Base-by-base conservation (phyloP, 2,888 invertebrate species). In the Euplagia quadripunctaria region DNA sequence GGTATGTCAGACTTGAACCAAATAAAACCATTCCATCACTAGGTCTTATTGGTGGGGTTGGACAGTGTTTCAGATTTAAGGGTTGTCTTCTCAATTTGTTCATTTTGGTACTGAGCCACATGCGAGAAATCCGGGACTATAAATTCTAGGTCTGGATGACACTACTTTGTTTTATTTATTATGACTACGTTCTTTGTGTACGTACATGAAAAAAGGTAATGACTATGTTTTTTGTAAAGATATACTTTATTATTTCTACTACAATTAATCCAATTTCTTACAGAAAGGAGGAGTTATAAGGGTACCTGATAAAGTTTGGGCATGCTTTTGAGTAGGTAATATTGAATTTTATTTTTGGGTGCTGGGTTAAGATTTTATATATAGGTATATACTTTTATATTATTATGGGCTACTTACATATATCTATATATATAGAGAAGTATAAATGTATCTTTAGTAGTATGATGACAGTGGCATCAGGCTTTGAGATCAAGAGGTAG, bases 201-300 rank as follows among this genome's bases (percentile, higher is more conserved):
- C 31, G 1, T 11, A 9, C n/a, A 55, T 17, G n/a, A 55, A 55
- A 55, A 9, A 55, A 9, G 9, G 43, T 43, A 2, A 17, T 31
- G 31, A 31, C 31, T 31, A 31, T 2, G 31, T 31, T 31, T 31
- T 31, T 31, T 31, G 31, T 31, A 31, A 31, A 31, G 31, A 51
- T 1, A 65, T 65, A 20, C 8, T 66, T 52, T 17, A 52, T 72
- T 16, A 46, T 64, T 75, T 70, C 79, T 82, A 78, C 78, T 84
- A 72, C 79, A 86, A 76, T 79, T 76, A 46, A 65, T 75, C 74
- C 73, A 43, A 81, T 88, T 92, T 92, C 85, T 94, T 94, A 76
- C 95, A 95, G 95, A 93, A 93, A 91, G 81, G 91, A 91, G 83
- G 94, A 94, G 89, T 90, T 95, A 80, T 95, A 93, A 85, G 67